Evolutionary conservation across 2,888 invertebrate species (phyloP), one percentile per base, ranked within the genome.

Genomic region (Sipha maydis): DNA sequence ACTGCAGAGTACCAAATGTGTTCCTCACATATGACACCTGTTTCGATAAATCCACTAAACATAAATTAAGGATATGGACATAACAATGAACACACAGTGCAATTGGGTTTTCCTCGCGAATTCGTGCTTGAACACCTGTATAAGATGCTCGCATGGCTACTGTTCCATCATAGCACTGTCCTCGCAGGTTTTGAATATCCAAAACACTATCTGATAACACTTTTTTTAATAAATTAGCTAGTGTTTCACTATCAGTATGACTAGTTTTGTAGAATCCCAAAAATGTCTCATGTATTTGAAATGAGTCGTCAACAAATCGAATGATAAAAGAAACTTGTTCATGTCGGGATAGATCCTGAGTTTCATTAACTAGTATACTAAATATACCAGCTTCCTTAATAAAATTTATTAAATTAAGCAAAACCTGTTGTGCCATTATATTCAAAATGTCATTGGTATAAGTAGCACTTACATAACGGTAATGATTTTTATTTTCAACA

Each of bases 11-110:
- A 9, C 75, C 75, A 38, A 75, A 75, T 21, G 25, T 41, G 38
- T 75, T 75, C 25, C 75, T 75, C 21, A 75, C 75, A 38, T 38
- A 25, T 9, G 38, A 38, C 7, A 75, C 38, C 14, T 25, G 25
- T 25, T 76, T 76, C 11, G 76, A 8, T 4, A 76, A 48, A n/a
- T 48, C 76, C 11, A 76, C 41, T n/a, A 76, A 41, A 76, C 76
- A 76, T 41, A 76, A 41, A n/a, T 76, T 76, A 4, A 76, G 19
- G n/a, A 48, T 76, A 38, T 75, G 75, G 21, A 38, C 38, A 4
- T 75, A 75, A 75, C 75, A 75, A 76, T 41, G 76, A 8, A 76
- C 76, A 48, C 48, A 76, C 48, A 76, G 4, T 4, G 76, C 76
- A n/a, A 41, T 9, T 76, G 9, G 25, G n/a, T 76, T 76, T 48